Conservation (phyloP, 2,113 vertebrate species). For the Natator depressus region DNA sequence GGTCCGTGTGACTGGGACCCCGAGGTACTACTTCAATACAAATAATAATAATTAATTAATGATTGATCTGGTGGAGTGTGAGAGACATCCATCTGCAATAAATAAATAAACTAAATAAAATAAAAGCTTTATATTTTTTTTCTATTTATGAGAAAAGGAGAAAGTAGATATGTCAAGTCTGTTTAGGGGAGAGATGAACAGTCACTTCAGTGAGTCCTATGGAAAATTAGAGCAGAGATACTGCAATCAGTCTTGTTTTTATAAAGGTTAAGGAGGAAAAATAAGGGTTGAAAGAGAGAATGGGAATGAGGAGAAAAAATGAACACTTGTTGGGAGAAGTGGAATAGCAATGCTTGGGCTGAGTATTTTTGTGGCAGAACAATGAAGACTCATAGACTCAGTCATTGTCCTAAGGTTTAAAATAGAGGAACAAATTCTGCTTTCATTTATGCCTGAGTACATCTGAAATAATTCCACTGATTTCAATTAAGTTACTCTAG, state of each 20-base stretch:
- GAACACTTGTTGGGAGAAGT: neutral
- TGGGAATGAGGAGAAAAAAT: neutral
- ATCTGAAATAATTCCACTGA: neutral
- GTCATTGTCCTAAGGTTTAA: neutral
- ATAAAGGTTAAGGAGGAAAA: neutral
- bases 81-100: neutral
- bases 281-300: rapidly evolving
- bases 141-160: neutral
- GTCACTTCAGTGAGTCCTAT: neutral
- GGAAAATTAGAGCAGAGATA: neutral
- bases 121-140: neutral
- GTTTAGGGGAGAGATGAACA: neutral
- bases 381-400: neutral
- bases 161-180: neutral
- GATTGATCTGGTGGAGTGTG: neutral
- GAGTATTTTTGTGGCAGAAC: neutral
- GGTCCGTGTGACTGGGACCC: neutral
- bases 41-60: neutral
- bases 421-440: neutral
- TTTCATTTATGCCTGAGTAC: neutral
- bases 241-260: neutral
- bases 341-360: neutral
- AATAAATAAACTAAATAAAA: too few species aligned
- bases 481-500: neutral
- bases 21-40: neutral